Evolutionary conservation across 2,888 invertebrate genomes (phyloP), one percentile per base, ranked within the genome.

Genomic region (Tridacna crocea): DNA sequence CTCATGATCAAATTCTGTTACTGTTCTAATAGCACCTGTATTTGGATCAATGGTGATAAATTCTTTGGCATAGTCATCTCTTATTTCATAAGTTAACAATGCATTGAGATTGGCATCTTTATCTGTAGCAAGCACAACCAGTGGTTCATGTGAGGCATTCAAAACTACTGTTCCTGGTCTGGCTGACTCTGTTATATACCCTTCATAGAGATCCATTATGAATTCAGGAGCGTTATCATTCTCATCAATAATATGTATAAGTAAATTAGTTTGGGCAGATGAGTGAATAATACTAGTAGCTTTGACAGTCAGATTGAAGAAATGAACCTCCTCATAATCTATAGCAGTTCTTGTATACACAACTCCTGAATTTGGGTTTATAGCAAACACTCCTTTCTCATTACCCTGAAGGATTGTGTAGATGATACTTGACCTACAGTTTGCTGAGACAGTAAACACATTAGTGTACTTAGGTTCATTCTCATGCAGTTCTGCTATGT

Each of bases 1-100:
- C 82, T 93, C 93, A 75, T 89, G 91, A 81, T 93, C 92, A 13
- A 93, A 83, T 6, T 96, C 96, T 89, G 96, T 96, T 26, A 97
- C 97, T 91, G 96, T 96, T 73, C 98, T 95, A 73, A 96, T 96
- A 13, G 98, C 98, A 0, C 99, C 99, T 12, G 98, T 98, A 4
- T 97, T 97, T 3, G 98, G 97, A 95, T 99, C 98, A 19, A 99
- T 97, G 0, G 97, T 96, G 93, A 99, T 99, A 63, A 85, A 90
- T 13, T 87, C 77, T 51, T 80, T 83, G 0, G 97, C 97, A 83
- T 96, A 95, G 76, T 96, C 96, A 94, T 98, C 97, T 77, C 97
- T 95, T 87, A 99, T 97, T 93, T 97, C 97, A 95, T 97, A 99
- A 90, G 97, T 96, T 80, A 99, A 95, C 88, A 97, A 96, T 46